phyloP scores from a whole-genome alignment of 2,888 invertebrate genomes.

The Epinotia demarniana region DNA sequence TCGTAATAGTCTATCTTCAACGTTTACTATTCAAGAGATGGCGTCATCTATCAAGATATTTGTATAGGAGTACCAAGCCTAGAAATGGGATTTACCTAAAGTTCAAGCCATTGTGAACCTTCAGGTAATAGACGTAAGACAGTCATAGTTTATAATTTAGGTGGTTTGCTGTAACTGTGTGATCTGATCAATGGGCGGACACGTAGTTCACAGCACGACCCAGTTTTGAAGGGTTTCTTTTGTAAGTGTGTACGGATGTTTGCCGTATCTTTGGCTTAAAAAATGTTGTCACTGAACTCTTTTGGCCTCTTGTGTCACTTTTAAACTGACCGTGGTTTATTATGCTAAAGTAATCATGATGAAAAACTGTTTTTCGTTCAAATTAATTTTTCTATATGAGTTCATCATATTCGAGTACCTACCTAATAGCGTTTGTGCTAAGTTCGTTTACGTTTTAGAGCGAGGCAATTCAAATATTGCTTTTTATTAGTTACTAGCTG shows the following conservation, averaged over 20 bases:
- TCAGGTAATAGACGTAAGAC: not conserved
- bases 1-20: constrained; percentile 22
- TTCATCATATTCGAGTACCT: not conserved
- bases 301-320: not conserved
- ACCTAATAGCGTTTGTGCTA: not conserved
- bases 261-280: not conserved
- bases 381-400: not conserved
- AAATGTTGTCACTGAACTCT: not conserved
- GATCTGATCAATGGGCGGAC: constrained; percentile 33
- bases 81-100: not conserved
- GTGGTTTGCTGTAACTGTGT: constrained; percentile 11
- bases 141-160: not conserved
- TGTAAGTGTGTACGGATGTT: constrained; percentile 16
- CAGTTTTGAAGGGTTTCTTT: constrained; percentile 28
- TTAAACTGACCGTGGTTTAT: not conserved
- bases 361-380: not conserved
- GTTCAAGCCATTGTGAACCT: constrained; percentile 9
- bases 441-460: not conserved
- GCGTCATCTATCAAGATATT: constrained; percentile 27
- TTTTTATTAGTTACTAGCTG: no score
- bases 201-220: constrained; percentile 27
- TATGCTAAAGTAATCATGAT: not conserved
- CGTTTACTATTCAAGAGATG: constrained; percentile 26
- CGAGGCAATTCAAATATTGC: no score
- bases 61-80: constrained; percentile 18